Percentiles rank a stretch among this genome's conserved stretches.
These are phyloP conservation scores for Megaceryle maxima DNA, from an alignment of 2,113 vertebrate species.

Conservation along the genomic window DNA sequence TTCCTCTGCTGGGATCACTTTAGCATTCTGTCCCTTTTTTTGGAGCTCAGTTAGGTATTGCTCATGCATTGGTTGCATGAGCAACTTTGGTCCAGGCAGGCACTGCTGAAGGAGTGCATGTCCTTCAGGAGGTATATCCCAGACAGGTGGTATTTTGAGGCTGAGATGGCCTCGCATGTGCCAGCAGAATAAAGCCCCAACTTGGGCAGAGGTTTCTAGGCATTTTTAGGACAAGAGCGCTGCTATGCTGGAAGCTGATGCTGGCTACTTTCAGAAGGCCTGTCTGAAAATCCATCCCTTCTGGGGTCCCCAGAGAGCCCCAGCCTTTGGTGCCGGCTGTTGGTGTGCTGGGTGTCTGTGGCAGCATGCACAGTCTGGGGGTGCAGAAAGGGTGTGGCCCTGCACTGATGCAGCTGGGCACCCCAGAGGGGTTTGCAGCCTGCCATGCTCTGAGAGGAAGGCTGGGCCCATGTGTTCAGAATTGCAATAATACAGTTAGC, in stretches of 20 bases:
- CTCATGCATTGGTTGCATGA: not conserved
- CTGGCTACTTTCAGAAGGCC: not conserved
- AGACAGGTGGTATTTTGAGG: not conserved
- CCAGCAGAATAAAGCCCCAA: not conserved
- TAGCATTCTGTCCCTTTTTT: not conserved
- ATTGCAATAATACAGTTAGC: no score
- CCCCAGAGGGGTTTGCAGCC: not conserved
- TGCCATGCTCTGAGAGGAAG: not conserved
- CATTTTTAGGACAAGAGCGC: not conserved
- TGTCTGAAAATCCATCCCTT: not conserved
- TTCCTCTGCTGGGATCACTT: not conserved
- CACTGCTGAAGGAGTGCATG: not conserved
- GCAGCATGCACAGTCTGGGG: not conserved
- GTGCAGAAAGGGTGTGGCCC: no score
- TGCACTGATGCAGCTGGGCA: not conserved
- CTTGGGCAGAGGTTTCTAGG: not conserved
- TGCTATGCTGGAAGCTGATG: not conserved
- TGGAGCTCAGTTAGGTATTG: not conserved
- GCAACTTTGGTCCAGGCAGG: not conserved
- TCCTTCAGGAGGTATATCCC: not conserved
- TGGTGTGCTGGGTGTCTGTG: not conserved
- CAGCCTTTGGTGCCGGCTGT: not conserved
- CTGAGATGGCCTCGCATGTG: not conserved
- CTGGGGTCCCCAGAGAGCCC: not conserved
- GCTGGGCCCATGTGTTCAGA: not conserved